Evolutionary conservation across 1,140 invertebrate species (phyloP), one percentile per base, ranked within the genome.

Genomic region (Ctenoplectra terminalis): DNA sequence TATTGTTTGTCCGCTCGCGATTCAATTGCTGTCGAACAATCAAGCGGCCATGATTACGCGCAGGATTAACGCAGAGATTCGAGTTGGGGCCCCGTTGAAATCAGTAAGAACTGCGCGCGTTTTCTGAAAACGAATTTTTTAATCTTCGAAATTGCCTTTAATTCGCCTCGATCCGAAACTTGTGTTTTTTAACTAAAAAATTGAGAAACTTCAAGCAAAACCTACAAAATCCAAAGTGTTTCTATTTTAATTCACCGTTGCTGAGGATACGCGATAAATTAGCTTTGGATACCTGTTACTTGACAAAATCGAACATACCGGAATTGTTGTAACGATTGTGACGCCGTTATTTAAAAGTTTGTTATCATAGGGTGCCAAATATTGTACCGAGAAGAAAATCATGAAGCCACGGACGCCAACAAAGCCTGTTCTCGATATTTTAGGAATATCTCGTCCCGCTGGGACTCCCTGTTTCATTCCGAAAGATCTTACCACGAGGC

Each of bases 401-500:
- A n/a, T 1, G 23, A 2, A 37, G 67, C 15, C 11, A 26, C 37
- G 61, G 34, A 34, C 20, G 13, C 0, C 23, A 15, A 23, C 2
- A n/a, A 34, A 73, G 71, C 58, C 29, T 23, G 58, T 70, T 52
- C 79, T 72, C 58, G 78, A 56, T 85, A 73, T 72, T 76, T 82
- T 31, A 86, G 67, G 20, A 72, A 52, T 17, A 50, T 8, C 34
- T 34, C 20, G n/a, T 61, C 78, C 83, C 84, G 20, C 9, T 37
- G 79, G 79, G 67, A 82, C 31, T 73, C 66, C 83, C 75, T 85
- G 40, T 80, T 86, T 76, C 72, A 81, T 86, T n/a, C 72, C 70
- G 81, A 86, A 73, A 75, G 81, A 85, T 82, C 79, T 85, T 56
- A 64, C 71, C 78, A 13, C 70, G 48, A 85, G 54, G 43, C 43